Evolutionary conservation across 2,888 invertebrate genomes (phyloP), one percentile per base, ranked within the genome.

Genomic region (Carabus problematicus): DNA sequence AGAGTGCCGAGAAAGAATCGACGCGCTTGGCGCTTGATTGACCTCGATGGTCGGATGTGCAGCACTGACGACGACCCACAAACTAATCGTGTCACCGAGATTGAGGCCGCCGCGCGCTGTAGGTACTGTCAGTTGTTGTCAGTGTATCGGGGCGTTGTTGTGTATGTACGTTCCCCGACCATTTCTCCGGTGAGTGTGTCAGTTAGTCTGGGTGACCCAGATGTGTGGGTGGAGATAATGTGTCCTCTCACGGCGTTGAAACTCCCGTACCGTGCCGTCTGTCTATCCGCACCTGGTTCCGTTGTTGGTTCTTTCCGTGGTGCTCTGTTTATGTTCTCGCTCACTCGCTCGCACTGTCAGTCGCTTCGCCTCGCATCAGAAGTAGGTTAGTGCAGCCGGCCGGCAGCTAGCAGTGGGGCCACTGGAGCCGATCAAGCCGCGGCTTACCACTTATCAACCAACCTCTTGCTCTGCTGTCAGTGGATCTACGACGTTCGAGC

Each of bases 401-500:
- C 71, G 72, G 68, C 71, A 73, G 72, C 67, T 29, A 29, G 64
- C 39, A 55, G 58, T 71, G 75, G 73, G 71, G 73, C 72, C 68
- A 72, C 71, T 67, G 66, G 62, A 66, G 63, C 58, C 58, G 62
- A 60, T 70, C 64, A 29, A 55, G 29, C n/a, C 45, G 52, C 63
- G 29, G 18, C 41, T 11, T 12, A 55, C 60, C 60, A 68, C 68
- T 69, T 55, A 61, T 68, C 67, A 42, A 68, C 41, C 47, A 12
- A 16, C 29, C 64, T 11, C 66, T 55, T 29, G 52, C 18, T 29
- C 52, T 61, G 80, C 83, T 83, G 84, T 84, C 84, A 84, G 84
- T 82, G 83, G 84, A 84, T 80, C 84, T 84, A 83, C 83, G 84
- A 81, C 79, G 77, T 75, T 52, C 14, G 14, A 3, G 83, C 84